Evolutionary conservation across 2,113 vertebrate genomes (phyloP).

Genomic region (Rutilus rutilus): DNA sequence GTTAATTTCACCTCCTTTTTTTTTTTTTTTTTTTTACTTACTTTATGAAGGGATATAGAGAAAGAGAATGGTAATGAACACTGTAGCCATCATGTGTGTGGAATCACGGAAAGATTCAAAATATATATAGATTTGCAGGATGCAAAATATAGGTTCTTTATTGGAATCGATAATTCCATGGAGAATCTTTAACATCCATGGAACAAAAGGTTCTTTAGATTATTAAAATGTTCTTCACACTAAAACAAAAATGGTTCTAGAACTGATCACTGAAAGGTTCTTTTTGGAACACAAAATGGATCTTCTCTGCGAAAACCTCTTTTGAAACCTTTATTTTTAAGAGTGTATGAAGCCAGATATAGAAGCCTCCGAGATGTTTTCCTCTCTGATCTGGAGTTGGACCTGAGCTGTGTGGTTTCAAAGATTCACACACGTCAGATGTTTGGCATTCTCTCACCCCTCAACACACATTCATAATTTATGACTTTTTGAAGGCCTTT

Average conservation of each 20-base stretch:
- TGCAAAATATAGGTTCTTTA: neutral
- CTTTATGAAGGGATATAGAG: neutral
- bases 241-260: too few relatives aligned
- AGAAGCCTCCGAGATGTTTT: constrained; percentile 17
- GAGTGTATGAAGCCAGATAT: neutral
- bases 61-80: neutral
- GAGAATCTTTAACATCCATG: too few relatives aligned
- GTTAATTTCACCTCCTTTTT: neutral
- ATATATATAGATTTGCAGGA: too few relatives aligned
- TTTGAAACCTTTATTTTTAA: too few relatives aligned
- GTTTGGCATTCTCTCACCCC: neutral
- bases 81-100: neutral
- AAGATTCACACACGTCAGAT: neutral
- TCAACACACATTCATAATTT: neutral
- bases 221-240: too few relatives aligned
- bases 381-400: neutral
- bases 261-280: too few relatives aligned
- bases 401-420: neutral
- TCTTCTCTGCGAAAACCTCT: too few relatives aligned
- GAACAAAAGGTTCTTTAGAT: too few relatives aligned
- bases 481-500: constrained; percentile 19
- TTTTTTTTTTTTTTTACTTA: neutral
- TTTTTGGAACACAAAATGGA: too few relatives aligned
- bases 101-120: too few relatives aligned
- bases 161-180: too few relatives aligned